A percentile compares a stretch with the other conserved stretches of the same genome.
Evolutionary conservation across 2,797 vertebrate genomes (phyloP).

Genomic region (Brotula barbata): DNA sequence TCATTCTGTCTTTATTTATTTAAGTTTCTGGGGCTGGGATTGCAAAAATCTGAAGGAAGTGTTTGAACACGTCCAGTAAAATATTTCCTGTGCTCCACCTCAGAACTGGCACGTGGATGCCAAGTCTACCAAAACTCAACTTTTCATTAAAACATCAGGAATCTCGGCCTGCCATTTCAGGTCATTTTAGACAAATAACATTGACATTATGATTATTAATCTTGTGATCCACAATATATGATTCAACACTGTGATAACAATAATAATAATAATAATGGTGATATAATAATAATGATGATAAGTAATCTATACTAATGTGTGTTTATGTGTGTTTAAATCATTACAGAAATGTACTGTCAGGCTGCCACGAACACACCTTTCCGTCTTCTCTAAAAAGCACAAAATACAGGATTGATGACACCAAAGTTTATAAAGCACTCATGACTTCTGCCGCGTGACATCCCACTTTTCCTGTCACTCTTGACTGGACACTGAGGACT

Average conservation of each 20-base stretch:
- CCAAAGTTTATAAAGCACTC: conserved; percentile 49
- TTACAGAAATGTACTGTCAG: too few relatives aligned
- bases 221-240: too few relatives aligned
- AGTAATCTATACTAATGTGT: too few relatives aligned
- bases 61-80: background rate
- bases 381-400: conserved; percentile 40
- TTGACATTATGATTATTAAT: conserved; percentile 3
- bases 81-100: background rate
- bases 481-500: conserved; percentile 36
- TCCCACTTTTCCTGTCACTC: conserved; percentile 42
- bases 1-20: too few relatives aligned
- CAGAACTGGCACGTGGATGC: background rate
- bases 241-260: too few relatives aligned
- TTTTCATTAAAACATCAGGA: conserved; percentile 5
- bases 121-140: background rate
- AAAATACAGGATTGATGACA: conserved; percentile 56
- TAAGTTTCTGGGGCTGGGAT: too few relatives aligned
- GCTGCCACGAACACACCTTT: too few relatives aligned
- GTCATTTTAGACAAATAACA: conserved; percentile 1
- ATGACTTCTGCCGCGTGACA: conserved; percentile 42
- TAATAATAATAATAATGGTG: too few relatives aligned
- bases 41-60: background rate
- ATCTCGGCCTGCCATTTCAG: conserved; percentile 4
- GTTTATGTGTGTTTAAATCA: too few relatives aligned
- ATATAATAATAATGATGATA: too few relatives aligned